These are phyloP conservation scores for Choloepus hoffmanni DNA, from an alignment of 2,113 vertebrate species.

Conservation along the genomic window DNA sequence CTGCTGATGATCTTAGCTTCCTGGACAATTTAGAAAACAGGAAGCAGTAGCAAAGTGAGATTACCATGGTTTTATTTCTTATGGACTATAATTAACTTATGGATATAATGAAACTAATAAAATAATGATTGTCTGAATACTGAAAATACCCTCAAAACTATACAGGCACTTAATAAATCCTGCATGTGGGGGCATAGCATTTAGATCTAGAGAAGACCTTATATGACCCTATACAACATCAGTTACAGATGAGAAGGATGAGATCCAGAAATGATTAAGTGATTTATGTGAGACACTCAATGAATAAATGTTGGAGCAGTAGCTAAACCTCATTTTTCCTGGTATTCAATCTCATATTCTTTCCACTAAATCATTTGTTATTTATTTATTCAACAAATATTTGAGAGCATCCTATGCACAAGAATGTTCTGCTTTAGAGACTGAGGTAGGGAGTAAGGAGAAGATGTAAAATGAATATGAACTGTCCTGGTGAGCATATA, in stretches of 20 bases:
- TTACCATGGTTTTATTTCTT: not conserved
- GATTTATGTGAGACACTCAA: not conserved
- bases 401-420: not conserved
- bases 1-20: not conserved
- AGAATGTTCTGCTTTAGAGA: not conserved
- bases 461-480: not conserved
- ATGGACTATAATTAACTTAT: not conserved
- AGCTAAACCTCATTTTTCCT: not conserved
- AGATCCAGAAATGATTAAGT: not conserved
- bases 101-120: not conserved
- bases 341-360: not conserved
- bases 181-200: not conserved
- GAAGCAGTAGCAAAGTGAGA: not conserved
- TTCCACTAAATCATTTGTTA: not conserved
- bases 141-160: not conserved
- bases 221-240: not conserved
- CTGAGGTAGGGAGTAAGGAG: not conserved
- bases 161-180: not conserved
- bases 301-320: not conserved
- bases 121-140: not conserved
- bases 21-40: not conserved
- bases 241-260: not conserved
- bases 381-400: slow-evolving; percentile 14
- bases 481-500: not conserved
- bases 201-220: not conserved